Base-by-base conservation (phyloP, 2,113 vertebrate species). In the Ictalurus punctatus region DNA sequence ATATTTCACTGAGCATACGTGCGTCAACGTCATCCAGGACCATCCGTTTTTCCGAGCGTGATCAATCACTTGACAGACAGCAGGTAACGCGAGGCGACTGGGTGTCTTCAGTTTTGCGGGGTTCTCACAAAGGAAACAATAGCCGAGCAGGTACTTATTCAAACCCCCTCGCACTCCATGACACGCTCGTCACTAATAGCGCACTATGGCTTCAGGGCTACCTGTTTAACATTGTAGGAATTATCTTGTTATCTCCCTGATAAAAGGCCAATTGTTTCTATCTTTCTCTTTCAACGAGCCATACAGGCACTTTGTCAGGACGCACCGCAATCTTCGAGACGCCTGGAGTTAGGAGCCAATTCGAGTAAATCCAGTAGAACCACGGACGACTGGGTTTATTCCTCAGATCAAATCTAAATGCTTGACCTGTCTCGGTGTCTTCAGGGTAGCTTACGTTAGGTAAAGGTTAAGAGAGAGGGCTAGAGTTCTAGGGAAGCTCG, bases 11-110 rank as follows among this genome's bases (percentile, higher is more conserved):
- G 40, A 63, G 71, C n/a, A 92, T 92, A 93, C 88, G 94, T 92
- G 92, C 94, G 91, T 91, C 94, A 93, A 91, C 82, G 87, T 88
- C 88, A 87, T 85, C 92, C 92, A 88, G 94, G 95, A 94, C 95
- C 94, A 93, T 92, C 92, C 93, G 91, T 83, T 93, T 89, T 76
- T 81, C 71, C 92, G 91, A 94, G 92, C 85, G 89, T 91, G 92
- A 95, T 96, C 94, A 96, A 95, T 96, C 95, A 95, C 90, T 89
- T 88, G 87, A 90, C 91, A 93, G 94, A 92, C 81, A 91, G 83
- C 86, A 92, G 84, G 93, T 94, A 96, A 96, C 89, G 92, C 6
- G 86, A 96, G 94, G 92, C 85, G 90, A 94, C 90, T 87, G 89
- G 0, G 69, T 91, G 90, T 90, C 92, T 91, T 40, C 81, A 91